Evolutionary conservation across 2,888 invertebrate genomes (phyloP), one percentile per base, ranked within the genome.

Genomic region (Papilio elwesi): DNA sequence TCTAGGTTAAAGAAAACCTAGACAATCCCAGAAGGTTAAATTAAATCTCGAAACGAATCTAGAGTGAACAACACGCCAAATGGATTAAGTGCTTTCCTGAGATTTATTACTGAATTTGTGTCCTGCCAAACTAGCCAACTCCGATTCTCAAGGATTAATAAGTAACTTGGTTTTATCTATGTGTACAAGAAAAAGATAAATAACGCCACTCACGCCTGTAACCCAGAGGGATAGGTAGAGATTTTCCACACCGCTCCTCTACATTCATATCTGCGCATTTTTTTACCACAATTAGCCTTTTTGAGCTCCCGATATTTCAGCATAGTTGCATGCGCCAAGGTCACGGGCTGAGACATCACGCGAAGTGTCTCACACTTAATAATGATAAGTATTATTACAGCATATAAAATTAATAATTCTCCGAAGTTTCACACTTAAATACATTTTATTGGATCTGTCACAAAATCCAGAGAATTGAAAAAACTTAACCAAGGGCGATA

Each of bases 101-200:
- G 55, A 68, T 68, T 55, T 68, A 68, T 68, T 67, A 55, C 55
- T 47, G 55, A 55, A 67, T 67, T 67, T 55, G 67, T 67, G 53
- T 43, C 67, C 53, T 47, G 55, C 47, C 67, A 67, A 55, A 55
- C 13, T 53, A 43, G 43, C 53, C 55, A 55, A 55, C 26, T 67
- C 5, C 52, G 43, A 43, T 15, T 16, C 66, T 47, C 8, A 26
- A 43, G 15, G 55, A 67, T 67, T 47, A 55, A 67, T 67, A 55
- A 55, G 1, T 43, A 55, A 67, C 16, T 38, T 43, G n/a, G n/a
- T 43, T 43, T 43, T 43, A 43, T 43, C 8, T 9, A 43, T 9
- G 43, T 43, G 43, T 43, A 43, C 11, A 43, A 43, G 43, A 43
- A n/a, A 59, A 59, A 2, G 3, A 38, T 7, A 43, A 4, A 10